Conservation (phyloP, 2,888 invertebrate genomes). For the Thysanoteuthis rhombus region DNA sequence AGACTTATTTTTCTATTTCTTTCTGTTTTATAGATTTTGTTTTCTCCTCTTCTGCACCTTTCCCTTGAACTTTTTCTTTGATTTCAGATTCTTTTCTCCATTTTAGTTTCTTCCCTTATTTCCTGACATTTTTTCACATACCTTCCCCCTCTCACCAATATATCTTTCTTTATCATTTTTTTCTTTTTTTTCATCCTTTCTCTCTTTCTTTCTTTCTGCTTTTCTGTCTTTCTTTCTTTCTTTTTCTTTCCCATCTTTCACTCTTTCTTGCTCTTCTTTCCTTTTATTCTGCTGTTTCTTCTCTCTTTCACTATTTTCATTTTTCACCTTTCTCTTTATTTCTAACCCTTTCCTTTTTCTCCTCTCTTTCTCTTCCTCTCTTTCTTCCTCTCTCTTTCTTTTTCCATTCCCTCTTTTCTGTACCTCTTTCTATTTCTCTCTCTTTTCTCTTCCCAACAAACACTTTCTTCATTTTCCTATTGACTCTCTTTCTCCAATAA, state of each 20-base stretch:
- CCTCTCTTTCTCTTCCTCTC: not conserved
- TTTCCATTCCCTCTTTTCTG: no score
- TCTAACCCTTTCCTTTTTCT: no score
- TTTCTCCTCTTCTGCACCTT: no score
- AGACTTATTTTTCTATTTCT: no score
- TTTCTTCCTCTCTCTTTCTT: no score
- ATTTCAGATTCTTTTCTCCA: not conserved
- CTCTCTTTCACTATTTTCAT: not conserved
- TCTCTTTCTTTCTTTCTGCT: accelerated
- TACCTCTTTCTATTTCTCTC: not conserved
- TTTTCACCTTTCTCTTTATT: not conserved
- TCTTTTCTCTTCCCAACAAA: not conserved
- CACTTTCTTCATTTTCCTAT: not conserved
- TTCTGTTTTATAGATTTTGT: no score
- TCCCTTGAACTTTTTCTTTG: not conserved
- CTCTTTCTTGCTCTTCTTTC: not conserved
- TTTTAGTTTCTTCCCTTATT: not conserved
- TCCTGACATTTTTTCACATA: not conserved
- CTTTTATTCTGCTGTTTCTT: not conserved
- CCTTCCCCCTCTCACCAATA: no score
- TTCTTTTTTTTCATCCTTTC: no score
- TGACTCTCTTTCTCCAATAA: not conserved
- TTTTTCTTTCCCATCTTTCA: not conserved
- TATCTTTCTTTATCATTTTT: not conserved
- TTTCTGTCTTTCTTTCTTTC: not conserved